A percentile compares a stretch with the other conserved stretches of the same genome.
Conservation (phyloP, 1,140 invertebrate species). For the Vanessa atalanta region DNA sequence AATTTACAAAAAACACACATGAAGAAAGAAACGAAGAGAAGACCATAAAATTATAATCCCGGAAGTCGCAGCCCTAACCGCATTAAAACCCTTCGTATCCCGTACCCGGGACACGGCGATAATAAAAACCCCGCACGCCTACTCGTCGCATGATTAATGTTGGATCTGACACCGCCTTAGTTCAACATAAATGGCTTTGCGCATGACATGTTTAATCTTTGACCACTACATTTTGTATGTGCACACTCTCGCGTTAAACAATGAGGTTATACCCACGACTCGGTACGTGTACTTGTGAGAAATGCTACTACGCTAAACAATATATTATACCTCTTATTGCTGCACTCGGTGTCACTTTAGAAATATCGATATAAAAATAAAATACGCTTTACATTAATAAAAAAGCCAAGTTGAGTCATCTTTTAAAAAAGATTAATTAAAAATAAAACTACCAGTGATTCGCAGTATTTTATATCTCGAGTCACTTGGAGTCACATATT, state of each 20-base stretch:
- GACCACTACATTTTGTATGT: slow-evolving; percentile 18
- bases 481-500: too few species aligned
- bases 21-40: neutral
- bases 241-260: neutral
- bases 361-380: too few species aligned
- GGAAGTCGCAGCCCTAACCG: slow-evolving; percentile 24
- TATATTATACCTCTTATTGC: too few species aligned
- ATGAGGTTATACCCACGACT: neutral
- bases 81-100: slow-evolving; percentile 22
- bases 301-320: too few species aligned
- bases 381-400: too few species aligned
- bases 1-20: neutral
- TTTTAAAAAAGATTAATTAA: too few species aligned
- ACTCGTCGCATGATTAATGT: slow-evolving; percentile 37
- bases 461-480: too few species aligned
- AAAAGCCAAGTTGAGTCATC: too few species aligned
- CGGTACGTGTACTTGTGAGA: too few species aligned
- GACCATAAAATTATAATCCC: slow-evolving; percentile 21
- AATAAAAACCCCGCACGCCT: slow-evolving; percentile 33
- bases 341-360: too few species aligned
- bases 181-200: slow-evolving; percentile 14
- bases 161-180: slow-evolving; percentile 21
- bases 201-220: slow-evolving; percentile 8
- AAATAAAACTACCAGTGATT: too few species aligned
- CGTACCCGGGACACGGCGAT: slow-evolving; percentile 24